Evolutionary conservation across 2,888 invertebrate species (phyloP).

Genomic region (Tortrix viridana): DNA sequence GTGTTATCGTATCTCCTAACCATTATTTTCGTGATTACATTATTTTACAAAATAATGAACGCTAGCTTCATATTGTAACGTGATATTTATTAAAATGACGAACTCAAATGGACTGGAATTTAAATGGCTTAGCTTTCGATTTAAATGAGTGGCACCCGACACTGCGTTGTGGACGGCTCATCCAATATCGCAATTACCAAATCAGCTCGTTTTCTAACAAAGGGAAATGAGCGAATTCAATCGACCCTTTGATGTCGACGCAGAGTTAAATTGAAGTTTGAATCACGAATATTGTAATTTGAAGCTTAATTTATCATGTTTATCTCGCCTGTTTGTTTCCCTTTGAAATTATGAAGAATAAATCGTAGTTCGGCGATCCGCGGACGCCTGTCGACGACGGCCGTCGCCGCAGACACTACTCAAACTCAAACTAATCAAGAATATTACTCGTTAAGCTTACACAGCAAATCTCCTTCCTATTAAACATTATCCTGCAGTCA

Average conservation of each 20-base stretch:
- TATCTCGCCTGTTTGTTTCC: not conserved
- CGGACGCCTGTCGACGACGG: conserved; percentile 45
- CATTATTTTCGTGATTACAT: not conserved
- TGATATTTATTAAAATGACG: not conserved
- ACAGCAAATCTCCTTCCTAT: conserved; percentile 60
- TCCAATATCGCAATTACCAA: conserved; percentile 31
- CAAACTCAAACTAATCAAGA: conserved; percentile 56
- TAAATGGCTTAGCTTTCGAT: conserved; percentile 16
- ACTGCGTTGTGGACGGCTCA: conserved; percentile 23
- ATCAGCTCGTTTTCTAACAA: conserved; percentile 23
- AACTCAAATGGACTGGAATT: not conserved
- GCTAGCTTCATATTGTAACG: not conserved
- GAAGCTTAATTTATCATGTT: not conserved
- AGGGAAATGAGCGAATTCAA: conserved; percentile 27
- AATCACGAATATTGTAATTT: not conserved
- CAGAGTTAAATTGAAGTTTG: not conserved
- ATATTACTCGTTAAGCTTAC: conserved; percentile 57
- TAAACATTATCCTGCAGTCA: conserved; percentile 61
- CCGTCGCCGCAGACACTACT: conserved; percentile 47
- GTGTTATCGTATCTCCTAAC: no score
- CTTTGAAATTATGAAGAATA: no score
- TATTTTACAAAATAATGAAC: not conserved
- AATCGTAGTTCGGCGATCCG: no score
- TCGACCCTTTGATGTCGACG: conserved; percentile 24
- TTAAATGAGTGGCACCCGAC: conserved; percentile 30